Evolutionary conservation across 2,113 vertebrate species (phyloP).

Genomic region (Capricornis sumatraensis): DNA sequence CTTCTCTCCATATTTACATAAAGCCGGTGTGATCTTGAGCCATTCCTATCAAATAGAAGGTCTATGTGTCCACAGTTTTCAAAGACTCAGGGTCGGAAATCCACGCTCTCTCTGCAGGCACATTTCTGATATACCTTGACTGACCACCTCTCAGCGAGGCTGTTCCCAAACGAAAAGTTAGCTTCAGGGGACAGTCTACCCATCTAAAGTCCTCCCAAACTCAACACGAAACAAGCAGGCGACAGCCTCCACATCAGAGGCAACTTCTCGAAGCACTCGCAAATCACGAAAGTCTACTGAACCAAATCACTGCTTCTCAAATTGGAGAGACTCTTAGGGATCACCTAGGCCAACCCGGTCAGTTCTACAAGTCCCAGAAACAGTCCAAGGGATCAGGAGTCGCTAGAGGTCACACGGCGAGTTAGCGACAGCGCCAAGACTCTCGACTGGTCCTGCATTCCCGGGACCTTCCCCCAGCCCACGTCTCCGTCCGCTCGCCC

Average conservation of each 20-base stretch:
- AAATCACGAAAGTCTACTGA: neutral
- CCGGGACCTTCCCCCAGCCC: neutral
- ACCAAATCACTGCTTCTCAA: neutral
- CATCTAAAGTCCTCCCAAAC: neutral
- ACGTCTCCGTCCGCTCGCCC: neutral
- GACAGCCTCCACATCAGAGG: neutral
- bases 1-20: neutral
- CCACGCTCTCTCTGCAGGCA: neutral
- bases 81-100: neutral
- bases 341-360: neutral
- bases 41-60: neutral
- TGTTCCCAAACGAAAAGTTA: neutral
- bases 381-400: neutral
- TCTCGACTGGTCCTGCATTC: neutral
- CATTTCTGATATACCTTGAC: neutral
- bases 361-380: neutral
- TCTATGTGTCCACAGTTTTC: neutral
- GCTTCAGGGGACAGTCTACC: neutral
- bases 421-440: neutral
- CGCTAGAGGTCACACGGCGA: conserved; percentile 35
- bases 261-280: neutral
- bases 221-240: neutral
- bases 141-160: neutral
- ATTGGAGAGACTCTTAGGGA: neutral
- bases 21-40: neutral